Conservation (phyloP, 1,140 invertebrate genomes). For the Zaprionus inermis region DNA sequence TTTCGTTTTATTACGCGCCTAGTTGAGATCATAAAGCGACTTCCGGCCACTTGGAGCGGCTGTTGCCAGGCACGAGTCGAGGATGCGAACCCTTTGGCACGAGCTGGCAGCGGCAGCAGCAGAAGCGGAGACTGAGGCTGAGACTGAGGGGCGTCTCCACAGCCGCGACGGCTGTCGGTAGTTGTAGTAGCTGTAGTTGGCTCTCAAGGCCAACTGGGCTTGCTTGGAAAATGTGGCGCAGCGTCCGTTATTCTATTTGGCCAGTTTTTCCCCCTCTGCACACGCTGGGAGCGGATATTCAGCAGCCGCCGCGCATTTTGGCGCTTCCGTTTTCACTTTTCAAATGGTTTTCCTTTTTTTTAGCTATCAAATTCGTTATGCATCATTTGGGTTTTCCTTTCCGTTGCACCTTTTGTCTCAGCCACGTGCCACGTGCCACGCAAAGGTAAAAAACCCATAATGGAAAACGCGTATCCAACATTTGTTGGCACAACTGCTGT, state of each 20-base stretch:
- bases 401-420: slow-evolving; percentile 71
- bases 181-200: neutral
- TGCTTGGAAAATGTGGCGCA: neutral
- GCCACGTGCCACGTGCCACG: slow-evolving; percentile 78
- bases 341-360: slow-evolving; percentile 54
- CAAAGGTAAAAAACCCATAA: slow-evolving; percentile 36
- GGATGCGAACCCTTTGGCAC: slow-evolving; percentile 44
- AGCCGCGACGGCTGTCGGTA: neutral
- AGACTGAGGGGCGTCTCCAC: neutral
- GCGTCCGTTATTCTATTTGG: slow-evolving; percentile 64
- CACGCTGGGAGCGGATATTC: slow-evolving; percentile 49
- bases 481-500: slow-evolving; percentile 80
- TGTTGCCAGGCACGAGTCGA: slow-evolving; percentile 56
- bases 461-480: slow-evolving; percentile 54
- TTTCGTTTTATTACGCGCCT: slow-evolving; percentile 77
- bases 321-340: slow-evolving; percentile 77
- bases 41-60: slow-evolving; percentile 58
- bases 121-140: neutral
- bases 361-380: slow-evolving; percentile 70
- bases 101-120: slow-evolving; percentile 8
- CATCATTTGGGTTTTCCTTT: slow-evolving; percentile 69
- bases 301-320: slow-evolving; percentile 61
- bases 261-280: slow-evolving; percentile 26
- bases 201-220: neutral
- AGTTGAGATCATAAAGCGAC: slow-evolving; percentile 49